Base-by-base conservation (phyloP, 2,113 vertebrate genomes). In the Poeciliopsis prolifica region DNA sequence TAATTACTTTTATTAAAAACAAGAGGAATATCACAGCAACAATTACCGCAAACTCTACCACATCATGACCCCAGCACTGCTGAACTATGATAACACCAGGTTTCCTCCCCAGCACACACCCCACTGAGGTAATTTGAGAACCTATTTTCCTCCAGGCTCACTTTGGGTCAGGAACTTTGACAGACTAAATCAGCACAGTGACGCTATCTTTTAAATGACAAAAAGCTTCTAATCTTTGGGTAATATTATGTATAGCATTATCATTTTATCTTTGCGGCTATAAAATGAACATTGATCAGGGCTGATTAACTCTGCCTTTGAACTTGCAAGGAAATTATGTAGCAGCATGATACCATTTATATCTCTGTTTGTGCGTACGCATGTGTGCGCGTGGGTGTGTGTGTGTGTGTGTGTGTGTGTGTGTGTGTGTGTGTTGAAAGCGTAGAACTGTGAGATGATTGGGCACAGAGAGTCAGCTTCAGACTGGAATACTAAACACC, bases 401-500 rank as follows among this genome's bases (percentile, higher is more conserved):
- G 35, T 10, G 35, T 65, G 66, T 28, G 63, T 75, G 75, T 69
- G 60, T 81, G 54, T 68, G 31, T 77, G 60, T 71, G 33, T 63
- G 66, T n/a, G 63, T 76, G 75, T 74, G 35, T 70, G 70, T 68
- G 75, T 64, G 61, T 31, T 65, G 72, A 65, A 64, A 54, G 62
- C 15, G 30, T 71, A 74, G 65, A 67, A 83, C 68, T 86, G 85
- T 84, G 84, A 66, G 84, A 77, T 86, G 88, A 86, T 86, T 87
- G 81, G 85, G 72, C 83, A 48, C 79, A 76, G 74, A 77, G 76
- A 87, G 75, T 42, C 63, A 0, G 75, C 11, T 71, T 82, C 62
- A 68, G 78, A 82, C 62, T 3, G 22, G 91, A 87, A 92, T 92
- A 84, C 80, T 78, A 91, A 91, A 69, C 73, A 88, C 54, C 75